Percentiles rank a stretch among this genome's conserved stretches.
Evolutionary conservation across 2,113 vertebrate species (phyloP).

Genomic region (Jaculus jaculus): DNA sequence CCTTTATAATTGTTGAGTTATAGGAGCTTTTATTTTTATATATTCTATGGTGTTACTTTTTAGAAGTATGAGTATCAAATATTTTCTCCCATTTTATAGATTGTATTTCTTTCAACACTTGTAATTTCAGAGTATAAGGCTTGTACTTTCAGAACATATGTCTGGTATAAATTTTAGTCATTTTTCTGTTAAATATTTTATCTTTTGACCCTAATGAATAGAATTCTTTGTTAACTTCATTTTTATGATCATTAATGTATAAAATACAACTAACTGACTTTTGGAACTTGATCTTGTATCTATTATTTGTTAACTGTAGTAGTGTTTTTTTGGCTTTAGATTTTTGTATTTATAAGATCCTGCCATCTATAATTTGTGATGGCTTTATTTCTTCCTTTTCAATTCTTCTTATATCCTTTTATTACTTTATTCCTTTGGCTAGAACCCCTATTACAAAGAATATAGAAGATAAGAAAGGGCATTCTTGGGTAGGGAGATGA

Average conservation of each 20-base stretch:
- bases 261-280: not conserved
- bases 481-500: too few species aligned
- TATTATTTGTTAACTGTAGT: too few species aligned
- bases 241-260: not conserved
- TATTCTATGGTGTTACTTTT: not conserved
- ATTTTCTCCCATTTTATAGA: not conserved
- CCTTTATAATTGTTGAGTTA: not conserved
- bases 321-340: too few species aligned
- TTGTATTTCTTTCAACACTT: slow-evolving; percentile 2
- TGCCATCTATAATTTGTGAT: too few species aligned
- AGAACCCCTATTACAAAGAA: too few species aligned
- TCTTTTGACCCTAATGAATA: not conserved
- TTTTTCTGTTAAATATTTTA: not conserved
- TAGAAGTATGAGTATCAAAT: not conserved
- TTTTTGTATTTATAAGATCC: too few species aligned
- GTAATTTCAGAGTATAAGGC: not conserved
- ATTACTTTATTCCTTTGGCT: too few species aligned
- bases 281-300: not conserved
- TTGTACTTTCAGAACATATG: not conserved
- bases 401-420: too few species aligned
- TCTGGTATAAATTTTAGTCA: not conserved
- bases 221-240: not conserved
- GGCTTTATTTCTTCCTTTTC: too few species aligned
- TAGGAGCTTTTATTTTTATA: not conserved
- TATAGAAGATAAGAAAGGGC: too few species aligned